Evolutionary conservation across 2,797 vertebrate species (phyloP).

Genomic region (Orestias chungarensis): DNA sequence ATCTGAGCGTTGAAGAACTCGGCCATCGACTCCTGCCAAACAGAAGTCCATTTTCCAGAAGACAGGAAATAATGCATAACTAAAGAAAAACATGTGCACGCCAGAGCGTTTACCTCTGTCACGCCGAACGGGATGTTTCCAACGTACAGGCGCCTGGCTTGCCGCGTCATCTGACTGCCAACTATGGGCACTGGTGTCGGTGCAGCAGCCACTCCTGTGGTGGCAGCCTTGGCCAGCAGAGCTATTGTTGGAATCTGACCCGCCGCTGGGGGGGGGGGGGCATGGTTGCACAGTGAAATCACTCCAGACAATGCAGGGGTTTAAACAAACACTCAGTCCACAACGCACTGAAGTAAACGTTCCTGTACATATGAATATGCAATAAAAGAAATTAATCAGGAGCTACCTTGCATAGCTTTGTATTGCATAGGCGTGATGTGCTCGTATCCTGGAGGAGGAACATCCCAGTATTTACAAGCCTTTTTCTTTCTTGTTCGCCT

Average conservation of each 20-base stretch:
- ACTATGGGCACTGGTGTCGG: constrained; percentile 76
- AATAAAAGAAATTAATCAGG: too few species aligned
- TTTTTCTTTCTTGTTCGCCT: constrained; percentile 76
- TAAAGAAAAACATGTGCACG: fast-evolving
- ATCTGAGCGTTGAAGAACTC: constrained; percentile 86
- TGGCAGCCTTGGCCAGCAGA: constrained; percentile 71
- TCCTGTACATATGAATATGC: not conserved
- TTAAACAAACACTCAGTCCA: too few species aligned
- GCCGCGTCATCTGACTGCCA: constrained; percentile 82
- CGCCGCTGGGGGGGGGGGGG: constrained; percentile 61
- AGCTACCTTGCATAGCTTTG: constrained; percentile 85
- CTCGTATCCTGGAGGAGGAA: constrained; percentile 78
- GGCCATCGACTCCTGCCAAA: constrained; percentile 78
- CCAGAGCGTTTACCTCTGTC: constrained; percentile 70
- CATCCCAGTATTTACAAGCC: constrained; percentile 79
- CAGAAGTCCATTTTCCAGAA: constrained; percentile 7
- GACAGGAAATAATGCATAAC: not conserved
- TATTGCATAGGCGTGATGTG: constrained; percentile 83
- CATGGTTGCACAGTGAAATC: not conserved
- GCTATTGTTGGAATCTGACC: constrained; percentile 81
- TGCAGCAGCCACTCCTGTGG: constrained; percentile 66
- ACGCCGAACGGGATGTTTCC: constrained; percentile 83
- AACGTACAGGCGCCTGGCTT: constrained; percentile 81
- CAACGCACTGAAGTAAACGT: not conserved
- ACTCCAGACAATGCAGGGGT: not conserved